Percentiles rank a stretch among this genome's conserved stretches.
phyloP scores from a whole-genome alignment of 2,113 vertebrate species.

The Parus major region DNA sequence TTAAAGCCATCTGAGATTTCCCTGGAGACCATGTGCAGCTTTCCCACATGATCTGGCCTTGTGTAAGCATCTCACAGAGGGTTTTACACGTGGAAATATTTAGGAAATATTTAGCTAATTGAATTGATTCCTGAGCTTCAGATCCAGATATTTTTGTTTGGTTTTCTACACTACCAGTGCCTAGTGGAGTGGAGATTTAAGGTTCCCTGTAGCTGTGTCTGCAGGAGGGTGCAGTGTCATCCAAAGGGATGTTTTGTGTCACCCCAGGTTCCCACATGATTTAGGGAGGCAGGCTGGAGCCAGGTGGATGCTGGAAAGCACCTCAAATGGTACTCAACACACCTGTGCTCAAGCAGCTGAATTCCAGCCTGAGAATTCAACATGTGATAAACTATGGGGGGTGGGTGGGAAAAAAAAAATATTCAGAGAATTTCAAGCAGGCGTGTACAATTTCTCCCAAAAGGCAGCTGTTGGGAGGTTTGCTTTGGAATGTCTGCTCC shows the following conservation, averaged over 20 bases:
- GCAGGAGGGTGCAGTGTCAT: no score
- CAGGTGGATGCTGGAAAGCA: not conserved
- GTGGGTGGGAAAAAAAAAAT: not conserved
- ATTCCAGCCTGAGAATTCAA: conserved; percentile 12
- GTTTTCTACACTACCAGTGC: not conserved
- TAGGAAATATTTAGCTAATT: not conserved
- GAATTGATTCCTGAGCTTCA: not conserved
- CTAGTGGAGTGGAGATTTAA: not conserved
- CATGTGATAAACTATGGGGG: not conserved
- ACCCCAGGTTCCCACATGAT: not conserved
- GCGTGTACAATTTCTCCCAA: not conserved
- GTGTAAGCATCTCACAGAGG: not conserved
- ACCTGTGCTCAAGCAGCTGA: not conserved
- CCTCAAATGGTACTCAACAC: not conserved
- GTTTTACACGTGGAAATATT: not conserved
- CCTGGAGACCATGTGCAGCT: not conserved
- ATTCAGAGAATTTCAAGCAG: not conserved
- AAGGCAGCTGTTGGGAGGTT: not conserved
- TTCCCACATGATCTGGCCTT: not conserved
- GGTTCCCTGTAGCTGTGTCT: not conserved
- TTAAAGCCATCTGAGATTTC: not conserved
- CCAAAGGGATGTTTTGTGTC: not conserved
- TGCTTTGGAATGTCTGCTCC: not conserved
- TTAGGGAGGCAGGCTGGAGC: conserved; percentile 1
- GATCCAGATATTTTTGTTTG: not conserved